Evolutionary conservation across 2,113 vertebrate species (phyloP).

Genomic region (Semnornis frantzii): DNA sequence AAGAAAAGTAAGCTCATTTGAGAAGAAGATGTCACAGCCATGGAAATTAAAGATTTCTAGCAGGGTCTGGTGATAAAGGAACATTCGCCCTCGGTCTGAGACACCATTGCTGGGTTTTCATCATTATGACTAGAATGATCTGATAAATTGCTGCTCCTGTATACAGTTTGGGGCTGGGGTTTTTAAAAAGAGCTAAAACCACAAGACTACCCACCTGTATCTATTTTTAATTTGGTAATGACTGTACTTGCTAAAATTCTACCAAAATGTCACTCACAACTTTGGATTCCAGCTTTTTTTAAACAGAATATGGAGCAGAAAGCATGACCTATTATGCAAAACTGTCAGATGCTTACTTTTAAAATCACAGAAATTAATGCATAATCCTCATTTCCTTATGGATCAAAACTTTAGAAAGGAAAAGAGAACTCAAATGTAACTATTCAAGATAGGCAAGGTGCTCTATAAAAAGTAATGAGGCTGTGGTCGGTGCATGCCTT

Average conservation of each 20-base stretch:
- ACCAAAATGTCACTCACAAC: conserved; percentile 67
- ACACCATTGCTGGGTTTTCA: background rate
- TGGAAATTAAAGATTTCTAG: background rate
- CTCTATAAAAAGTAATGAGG: background rate
- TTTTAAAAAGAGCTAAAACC: conserved; percentile 27
- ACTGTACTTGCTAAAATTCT: conserved; percentile 65
- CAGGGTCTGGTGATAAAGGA: background rate
- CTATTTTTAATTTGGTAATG: conserved; percentile 64
- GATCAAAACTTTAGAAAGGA: background rate
- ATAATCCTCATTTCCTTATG: background rate
- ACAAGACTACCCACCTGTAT: conserved; percentile 52
- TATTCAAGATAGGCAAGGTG: background rate
- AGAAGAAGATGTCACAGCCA: background rate
- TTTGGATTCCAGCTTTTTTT: conserved; percentile 57
- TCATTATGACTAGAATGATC: background rate
- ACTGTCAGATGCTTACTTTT: conserved; percentile 50
- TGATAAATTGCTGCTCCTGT: background rate
- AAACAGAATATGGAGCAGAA: conserved; percentile 60
- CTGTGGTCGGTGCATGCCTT: background rate
- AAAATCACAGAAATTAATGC: conserved; percentile 45
- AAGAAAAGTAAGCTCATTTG: background rate
- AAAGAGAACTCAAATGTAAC: background rate
- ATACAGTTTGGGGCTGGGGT: background rate
- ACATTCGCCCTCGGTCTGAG: background rate
- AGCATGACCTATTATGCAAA: conserved; percentile 64